Conservation (phyloP, 2,888 invertebrate genomes). For the Eumacrocentrus americanus region DNA sequence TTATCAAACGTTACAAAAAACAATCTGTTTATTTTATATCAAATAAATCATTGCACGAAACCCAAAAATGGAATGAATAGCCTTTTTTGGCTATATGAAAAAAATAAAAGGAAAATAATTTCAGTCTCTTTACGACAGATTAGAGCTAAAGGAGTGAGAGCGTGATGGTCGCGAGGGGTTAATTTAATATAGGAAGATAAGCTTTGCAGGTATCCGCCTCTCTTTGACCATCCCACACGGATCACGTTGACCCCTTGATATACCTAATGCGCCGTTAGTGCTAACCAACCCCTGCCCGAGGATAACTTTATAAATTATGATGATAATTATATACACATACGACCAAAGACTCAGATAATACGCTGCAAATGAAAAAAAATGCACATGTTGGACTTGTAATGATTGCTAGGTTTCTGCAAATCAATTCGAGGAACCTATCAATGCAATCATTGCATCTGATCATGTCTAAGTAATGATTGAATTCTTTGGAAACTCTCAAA, state of each 20-base stretch:
- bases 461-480: no score
- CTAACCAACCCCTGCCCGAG: background rate
- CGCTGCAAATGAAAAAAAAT: slow-evolving; percentile 1
- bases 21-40: no score
- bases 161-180: slow-evolving; percentile 38
- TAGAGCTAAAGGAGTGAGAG: slow-evolving; percentile 11
- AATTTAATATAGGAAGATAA: slow-evolving; percentile 54
- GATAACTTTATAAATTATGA: slow-evolving; percentile 8
- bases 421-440: no score
- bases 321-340: slow-evolving; percentile 5
- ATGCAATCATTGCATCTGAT: no score
- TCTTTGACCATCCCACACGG: slow-evolving; percentile 29
- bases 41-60: slow-evolving; percentile 18
- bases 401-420: no score
- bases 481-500: no score
- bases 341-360: background rate
- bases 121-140: slow-evolving; percentile 12
- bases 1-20: no score
- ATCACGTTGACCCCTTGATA: slow-evolving; percentile 1
- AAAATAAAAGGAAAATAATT: no score
- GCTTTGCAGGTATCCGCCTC: slow-evolving; percentile 48
- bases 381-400: no score
- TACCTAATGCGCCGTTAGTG: slow-evolving; percentile 6
- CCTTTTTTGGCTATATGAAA: no score
- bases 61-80: background rate